Conservation (phyloP, 64 coral and sea anemone species). For the Astreopora myriophthalma region DNA sequence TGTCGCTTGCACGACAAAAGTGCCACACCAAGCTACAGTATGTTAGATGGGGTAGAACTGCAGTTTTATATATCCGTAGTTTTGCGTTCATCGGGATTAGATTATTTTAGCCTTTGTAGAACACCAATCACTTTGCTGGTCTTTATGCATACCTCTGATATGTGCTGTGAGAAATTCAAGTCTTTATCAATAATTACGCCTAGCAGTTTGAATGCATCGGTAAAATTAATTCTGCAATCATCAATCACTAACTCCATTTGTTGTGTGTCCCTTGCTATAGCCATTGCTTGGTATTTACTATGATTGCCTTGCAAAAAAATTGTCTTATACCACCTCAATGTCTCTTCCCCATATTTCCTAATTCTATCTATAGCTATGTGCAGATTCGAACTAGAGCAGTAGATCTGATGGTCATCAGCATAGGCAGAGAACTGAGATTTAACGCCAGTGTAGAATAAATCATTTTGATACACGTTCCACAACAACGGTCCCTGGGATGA, state of each 20-base stretch:
- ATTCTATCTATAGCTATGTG: conserved; percentile 21
- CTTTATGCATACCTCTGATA: not conserved
- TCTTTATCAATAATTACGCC: not conserved
- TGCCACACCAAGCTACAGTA: not conserved
- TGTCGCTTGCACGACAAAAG: not conserved
- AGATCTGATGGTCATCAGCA: conserved; percentile 64
- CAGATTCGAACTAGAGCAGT: not conserved
- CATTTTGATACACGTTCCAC: conserved; percentile 69
- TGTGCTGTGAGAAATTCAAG: not conserved
- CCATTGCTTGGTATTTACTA: conserved; percentile 56
- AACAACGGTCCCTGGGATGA: conserved; percentile 49
- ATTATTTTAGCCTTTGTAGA: not conserved
- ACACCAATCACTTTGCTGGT: not conserved
- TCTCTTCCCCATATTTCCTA: conserved; percentile 40
- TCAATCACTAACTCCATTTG: not conserved
- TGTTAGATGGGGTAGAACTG: not conserved
- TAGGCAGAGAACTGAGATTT: conserved; percentile 42
- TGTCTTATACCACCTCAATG: conserved; percentile 34
- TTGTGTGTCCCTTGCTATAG: conserved; percentile 22
- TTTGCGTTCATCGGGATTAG: not conserved
- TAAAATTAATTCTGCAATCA: not conserved
- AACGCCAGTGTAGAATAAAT: conserved; percentile 21
- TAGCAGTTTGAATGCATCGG: not conserved
- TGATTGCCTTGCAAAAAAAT: conserved; percentile 47
- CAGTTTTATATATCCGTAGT: not conserved